Conservation (phyloP, 2,888 invertebrate species). For the Glyphotaelius pellucidus region DNA sequence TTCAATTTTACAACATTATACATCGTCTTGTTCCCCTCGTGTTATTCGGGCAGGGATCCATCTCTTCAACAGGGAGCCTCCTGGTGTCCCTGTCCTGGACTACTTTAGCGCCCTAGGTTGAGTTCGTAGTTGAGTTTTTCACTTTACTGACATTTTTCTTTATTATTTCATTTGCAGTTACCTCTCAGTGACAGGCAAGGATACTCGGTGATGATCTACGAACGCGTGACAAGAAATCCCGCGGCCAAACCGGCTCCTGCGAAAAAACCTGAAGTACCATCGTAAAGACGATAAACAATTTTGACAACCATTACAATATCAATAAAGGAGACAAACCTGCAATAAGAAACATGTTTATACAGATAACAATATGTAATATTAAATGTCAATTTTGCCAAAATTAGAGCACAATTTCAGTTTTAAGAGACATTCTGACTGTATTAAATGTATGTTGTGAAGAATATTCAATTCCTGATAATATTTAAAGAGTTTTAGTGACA, state of each 20-base stretch:
- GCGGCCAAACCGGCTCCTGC: constrained; percentile 23
- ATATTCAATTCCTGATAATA: background rate
- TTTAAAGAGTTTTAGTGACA: background rate
- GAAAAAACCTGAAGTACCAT: background rate
- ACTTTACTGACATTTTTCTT: background rate
- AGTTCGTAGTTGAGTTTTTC: background rate
- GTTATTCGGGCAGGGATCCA: too few species aligned
- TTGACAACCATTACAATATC: background rate
- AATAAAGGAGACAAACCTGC: background rate
- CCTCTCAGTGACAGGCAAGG: constrained; percentile 69
- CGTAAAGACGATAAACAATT: background rate
- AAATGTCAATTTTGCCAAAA: constrained; percentile 2
- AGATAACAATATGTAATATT: background rate
- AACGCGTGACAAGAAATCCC: constrained; percentile 65
- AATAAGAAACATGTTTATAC: background rate
- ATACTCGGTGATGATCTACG: constrained; percentile 69
- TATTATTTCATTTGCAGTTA: constrained; percentile 42
- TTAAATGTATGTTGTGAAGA: background rate
- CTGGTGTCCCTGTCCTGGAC: too few species aligned
- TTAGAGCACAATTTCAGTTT: background rate
- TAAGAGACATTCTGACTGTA: background rate
- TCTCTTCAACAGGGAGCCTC: too few species aligned
- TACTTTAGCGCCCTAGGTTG: too few species aligned
- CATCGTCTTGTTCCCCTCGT: background rate
- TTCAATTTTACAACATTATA: background rate